phyloP scores from a whole-genome alignment of 2,113 vertebrate species.

The Aldabrachelys gigantea region DNA sequence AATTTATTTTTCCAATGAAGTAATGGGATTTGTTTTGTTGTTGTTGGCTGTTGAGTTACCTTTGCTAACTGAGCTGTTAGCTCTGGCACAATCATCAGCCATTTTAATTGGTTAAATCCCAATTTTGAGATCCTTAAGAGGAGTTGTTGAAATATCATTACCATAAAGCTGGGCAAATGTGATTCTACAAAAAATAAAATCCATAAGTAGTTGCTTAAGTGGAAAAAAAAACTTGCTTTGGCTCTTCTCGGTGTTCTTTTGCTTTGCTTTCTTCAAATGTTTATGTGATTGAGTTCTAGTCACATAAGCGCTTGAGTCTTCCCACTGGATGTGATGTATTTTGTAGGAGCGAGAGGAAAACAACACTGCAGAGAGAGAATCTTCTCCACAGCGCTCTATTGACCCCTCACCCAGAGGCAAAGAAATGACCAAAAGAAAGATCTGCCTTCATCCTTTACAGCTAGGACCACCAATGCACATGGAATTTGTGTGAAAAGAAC shows the following conservation, averaged over 20 bases:
- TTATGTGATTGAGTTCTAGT: neutral
- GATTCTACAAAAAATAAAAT: neutral
- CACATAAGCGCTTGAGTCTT: neutral
- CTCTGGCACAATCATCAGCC: neutral
- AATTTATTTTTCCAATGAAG: neutral
- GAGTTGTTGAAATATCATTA: fast-evolving
- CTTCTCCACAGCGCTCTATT: neutral
- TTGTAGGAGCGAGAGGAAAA: neutral
- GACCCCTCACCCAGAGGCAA: neutral
- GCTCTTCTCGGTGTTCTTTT: fast-evolving
- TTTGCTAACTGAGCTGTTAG: neutral
- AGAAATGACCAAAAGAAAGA: neutral
- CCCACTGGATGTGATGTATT: neutral
- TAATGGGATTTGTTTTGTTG: neutral
- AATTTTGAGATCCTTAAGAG: neutral
- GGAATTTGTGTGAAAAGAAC: neutral
- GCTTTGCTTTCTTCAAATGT: neutral
- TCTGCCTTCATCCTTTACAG: neutral
- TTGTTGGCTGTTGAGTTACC: neutral
- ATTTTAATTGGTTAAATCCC: neutral
- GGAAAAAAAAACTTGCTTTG: neutral
- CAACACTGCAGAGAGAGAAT: neutral
- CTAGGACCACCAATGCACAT: fast-evolving
- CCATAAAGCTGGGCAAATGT: neutral
- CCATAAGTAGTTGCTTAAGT: neutral